Conservation (phyloP, 1,140 invertebrate species). For the Penaeus indicus region DNA sequence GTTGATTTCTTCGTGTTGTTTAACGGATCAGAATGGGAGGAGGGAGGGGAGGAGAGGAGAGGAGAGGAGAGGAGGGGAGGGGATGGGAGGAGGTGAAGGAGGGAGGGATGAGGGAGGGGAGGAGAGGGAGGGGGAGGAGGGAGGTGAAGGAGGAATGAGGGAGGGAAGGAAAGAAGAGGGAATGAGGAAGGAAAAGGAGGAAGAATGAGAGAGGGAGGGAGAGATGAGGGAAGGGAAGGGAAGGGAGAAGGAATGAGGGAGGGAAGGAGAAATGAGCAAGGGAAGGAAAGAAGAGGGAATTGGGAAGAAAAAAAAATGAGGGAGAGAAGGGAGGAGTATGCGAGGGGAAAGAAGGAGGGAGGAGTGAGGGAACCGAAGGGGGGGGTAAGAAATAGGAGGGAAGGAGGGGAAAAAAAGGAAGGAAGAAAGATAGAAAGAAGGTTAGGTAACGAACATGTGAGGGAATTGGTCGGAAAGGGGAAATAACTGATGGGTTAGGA, state of each 20-base stretch:
- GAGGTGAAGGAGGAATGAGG: neutral
- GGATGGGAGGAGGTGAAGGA: too few relatives aligned
- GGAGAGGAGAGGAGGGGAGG: too few relatives aligned
- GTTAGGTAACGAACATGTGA: too few relatives aligned
- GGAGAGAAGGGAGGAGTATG: neutral
- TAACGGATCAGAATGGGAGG: too few relatives aligned
- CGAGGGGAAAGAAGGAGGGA: neutral
- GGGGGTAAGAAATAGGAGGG: too few relatives aligned
- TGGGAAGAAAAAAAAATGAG: neutral
- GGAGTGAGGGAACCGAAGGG: neutral
- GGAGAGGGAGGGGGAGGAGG: neutral
- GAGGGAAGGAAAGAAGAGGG: neutral
- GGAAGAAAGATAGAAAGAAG: too few relatives aligned
- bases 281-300: neutral
- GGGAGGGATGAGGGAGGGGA: too few relatives aligned
- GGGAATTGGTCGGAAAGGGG: too few relatives aligned
- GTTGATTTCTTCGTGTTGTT: too few relatives aligned
- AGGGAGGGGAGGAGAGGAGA: too few relatives aligned
- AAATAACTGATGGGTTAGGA: too few relatives aligned
- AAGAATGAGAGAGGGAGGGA: neutral
- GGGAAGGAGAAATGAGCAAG: neutral
- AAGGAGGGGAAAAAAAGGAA: neutral
- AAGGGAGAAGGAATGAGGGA: neutral
- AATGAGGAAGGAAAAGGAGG: neutral
- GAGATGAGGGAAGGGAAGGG: neutral